Evolutionary conservation across 2,888 invertebrate genomes (phyloP).

Genomic region (Anthoptus insignis): DNA sequence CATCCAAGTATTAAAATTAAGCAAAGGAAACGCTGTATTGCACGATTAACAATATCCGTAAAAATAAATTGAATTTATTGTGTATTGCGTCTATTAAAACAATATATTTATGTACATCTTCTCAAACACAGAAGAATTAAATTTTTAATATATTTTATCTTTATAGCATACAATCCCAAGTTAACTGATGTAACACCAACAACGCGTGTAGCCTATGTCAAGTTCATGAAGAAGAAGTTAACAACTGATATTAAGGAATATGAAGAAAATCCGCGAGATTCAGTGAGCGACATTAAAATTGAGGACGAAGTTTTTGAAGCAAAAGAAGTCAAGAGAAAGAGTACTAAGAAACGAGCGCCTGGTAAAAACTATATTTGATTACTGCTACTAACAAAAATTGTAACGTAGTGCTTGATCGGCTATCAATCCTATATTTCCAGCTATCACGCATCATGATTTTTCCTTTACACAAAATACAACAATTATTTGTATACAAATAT

Average conservation of each 20-base stretch:
- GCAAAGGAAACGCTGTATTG: too few relatives aligned
- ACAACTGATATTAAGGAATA: conserved; percentile 83
- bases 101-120: too few relatives aligned
- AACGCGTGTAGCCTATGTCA: conserved; percentile 94
- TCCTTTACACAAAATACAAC: too few relatives aligned
- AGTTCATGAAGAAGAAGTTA: conserved; percentile 93
- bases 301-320: conserved; percentile 71
- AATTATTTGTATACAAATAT: too few relatives aligned
- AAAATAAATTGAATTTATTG: too few relatives aligned
- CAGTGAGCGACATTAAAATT: conserved; percentile 57
- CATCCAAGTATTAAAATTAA: too few relatives aligned
- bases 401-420: not conserved
- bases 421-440: conserved; percentile 13
- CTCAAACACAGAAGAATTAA: too few relatives aligned
- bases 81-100: too few relatives aligned
- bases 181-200: conserved; percentile 91
- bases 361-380: conserved; percentile 19
- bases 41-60: too few relatives aligned
- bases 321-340: conserved; percentile 32
- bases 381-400: conserved; percentile 4
- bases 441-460: conserved; percentile 8
- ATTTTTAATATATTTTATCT: too few relatives aligned
- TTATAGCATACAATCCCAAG: conserved; percentile 92
- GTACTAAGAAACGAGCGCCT: conserved; percentile 34
- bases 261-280: conserved; percentile 39